phyloP scores from a whole-genome alignment of 92 coral and sea anemone species.

The Pocillopora meandrina region DNA sequence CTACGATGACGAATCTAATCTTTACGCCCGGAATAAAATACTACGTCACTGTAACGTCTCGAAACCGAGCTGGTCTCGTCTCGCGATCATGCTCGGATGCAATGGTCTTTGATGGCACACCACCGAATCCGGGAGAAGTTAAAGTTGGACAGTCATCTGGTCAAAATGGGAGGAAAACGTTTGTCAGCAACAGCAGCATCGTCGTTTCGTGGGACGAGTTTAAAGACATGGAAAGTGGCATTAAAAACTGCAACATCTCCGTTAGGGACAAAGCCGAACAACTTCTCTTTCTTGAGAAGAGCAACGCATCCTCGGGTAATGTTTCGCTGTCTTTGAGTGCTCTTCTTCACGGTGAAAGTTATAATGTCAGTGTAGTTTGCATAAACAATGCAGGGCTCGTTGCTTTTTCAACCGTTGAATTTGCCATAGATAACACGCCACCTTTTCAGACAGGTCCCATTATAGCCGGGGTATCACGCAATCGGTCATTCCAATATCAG shows the following conservation, averaged over 20 bases:
- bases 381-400: slow-evolving; percentile 83
- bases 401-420: slow-evolving; percentile 41
- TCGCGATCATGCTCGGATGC: slow-evolving; percentile 90
- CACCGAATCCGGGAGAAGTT: slow-evolving; percentile 72
- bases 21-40: slow-evolving; percentile 73
- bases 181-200: slow-evolving; percentile 31
- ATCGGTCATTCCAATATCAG: slow-evolving; percentile 56
- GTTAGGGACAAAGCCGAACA: slow-evolving; percentile 14
- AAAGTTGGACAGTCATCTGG: slow-evolving; percentile 41
- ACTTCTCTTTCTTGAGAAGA: slow-evolving; percentile 20
- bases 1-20: slow-evolving; percentile 65
- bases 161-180: slow-evolving; percentile 23
- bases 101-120: slow-evolving; percentile 72
- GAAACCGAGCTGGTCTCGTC: slow-evolving; percentile 85
- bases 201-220: slow-evolving; percentile 68
- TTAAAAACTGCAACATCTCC: slow-evolving; percentile 62
- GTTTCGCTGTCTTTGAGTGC: slow-evolving; percentile 23
- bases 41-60: slow-evolving; percentile 84
- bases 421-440: slow-evolving; percentile 69
- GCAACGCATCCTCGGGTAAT: slow-evolving; percentile 18
- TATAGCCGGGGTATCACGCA: slow-evolving; percentile 53
- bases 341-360: slow-evolving; percentile 46
- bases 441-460: slow-evolving; percentile 67
- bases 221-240: slow-evolving; percentile 79
- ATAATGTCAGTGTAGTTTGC: slow-evolving; percentile 58